A percentile compares a stretch with the other conserved stretches of the same genome.
These are phyloP conservation scores for Amia ocellicauda DNA, from an alignment of 2,113 vertebrate genomes.

Conservation along the genomic window DNA sequence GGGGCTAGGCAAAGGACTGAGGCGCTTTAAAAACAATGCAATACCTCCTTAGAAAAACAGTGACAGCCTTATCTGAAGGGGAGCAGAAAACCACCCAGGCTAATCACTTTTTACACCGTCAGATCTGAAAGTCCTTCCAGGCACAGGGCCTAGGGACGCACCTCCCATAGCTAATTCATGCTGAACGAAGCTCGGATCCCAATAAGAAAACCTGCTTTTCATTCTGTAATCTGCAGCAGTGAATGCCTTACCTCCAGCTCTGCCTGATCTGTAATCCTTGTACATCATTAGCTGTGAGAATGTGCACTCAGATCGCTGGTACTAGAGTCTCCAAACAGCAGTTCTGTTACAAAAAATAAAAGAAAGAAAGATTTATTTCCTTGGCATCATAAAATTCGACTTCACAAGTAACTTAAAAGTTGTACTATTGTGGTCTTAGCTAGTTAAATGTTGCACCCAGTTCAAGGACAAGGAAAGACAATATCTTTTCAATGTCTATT, in stretches of 20 bases:
- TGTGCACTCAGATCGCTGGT: slow-evolving; percentile 25
- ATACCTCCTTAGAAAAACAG: slow-evolving; percentile 29
- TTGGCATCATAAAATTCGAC: slow-evolving; percentile 21
- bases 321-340: slow-evolving; percentile 26
- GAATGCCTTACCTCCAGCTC: slow-evolving; percentile 56
- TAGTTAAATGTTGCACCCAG: slow-evolving; percentile 16
- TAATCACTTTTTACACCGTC: slow-evolving; percentile 40
- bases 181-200: slow-evolving; percentile 10
- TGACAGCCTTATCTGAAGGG: slow-evolving; percentile 41
- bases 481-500: no score
- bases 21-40: slow-evolving; percentile 25
- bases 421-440: slow-evolving; percentile 2
- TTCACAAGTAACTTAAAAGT: neutral
- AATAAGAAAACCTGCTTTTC: neutral
- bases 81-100: slow-evolving; percentile 38
- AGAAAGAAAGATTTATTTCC: slow-evolving; percentile 29
- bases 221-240: neutral
- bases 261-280: slow-evolving; percentile 57
- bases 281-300: slow-evolving; percentile 49
- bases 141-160: neutral
- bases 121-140: slow-evolving; percentile 32
- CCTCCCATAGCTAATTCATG: slow-evolving; percentile 9
- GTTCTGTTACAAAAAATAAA: slow-evolving; percentile 42
- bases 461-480: slow-evolving; percentile 35
- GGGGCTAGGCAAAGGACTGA: slow-evolving; percentile 28